A percentile compares a stretch with the other conserved stretches of the same genome.
phyloP scores from a whole-genome alignment of 2,797 vertebrate species.

The Mycteria americana region DNA sequence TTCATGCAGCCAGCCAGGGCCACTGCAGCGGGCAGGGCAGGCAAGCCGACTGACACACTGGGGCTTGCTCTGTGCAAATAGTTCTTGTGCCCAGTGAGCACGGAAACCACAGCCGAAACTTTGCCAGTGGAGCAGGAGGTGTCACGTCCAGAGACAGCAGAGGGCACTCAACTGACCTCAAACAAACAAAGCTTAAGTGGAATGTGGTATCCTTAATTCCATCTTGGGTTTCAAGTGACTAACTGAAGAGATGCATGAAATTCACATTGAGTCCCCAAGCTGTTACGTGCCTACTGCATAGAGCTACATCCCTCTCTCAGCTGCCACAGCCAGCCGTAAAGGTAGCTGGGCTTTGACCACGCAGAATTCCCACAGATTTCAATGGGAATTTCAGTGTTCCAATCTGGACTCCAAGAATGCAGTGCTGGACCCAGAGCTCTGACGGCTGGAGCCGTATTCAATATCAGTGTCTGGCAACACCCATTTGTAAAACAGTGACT shows the following conservation, averaged over 20 bases:
- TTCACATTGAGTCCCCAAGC: background rate
- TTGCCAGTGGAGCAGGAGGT: constrained; percentile 22
- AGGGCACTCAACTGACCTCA: constrained; percentile 32
- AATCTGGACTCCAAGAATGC: constrained; percentile 41
- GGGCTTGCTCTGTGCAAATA: background rate
- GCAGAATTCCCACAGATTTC: constrained; percentile 61
- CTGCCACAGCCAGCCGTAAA: constrained; percentile 17
- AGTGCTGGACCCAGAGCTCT: constrained; percentile 24
- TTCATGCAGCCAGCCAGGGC: background rate
- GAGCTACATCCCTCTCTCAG: background rate
- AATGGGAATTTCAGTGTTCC: constrained; percentile 47
- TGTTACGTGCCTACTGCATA: background rate
- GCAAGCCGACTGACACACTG: background rate
- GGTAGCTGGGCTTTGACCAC: constrained; percentile 31
- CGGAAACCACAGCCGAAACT: constrained; percentile 14
- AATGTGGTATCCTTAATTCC: constrained; percentile 39
- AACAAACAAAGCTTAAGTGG: constrained; percentile 50
- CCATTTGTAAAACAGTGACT: constrained; percentile 66
- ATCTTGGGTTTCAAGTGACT: constrained; percentile 23
- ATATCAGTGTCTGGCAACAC: constrained; percentile 56
- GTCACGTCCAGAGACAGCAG: constrained; percentile 1
- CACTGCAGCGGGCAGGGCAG: background rate
- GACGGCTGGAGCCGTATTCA: constrained; percentile 61
- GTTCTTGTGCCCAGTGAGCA: background rate
- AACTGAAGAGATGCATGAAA: constrained; percentile 42